phyloP scores from a whole-genome alignment of 2,113 vertebrate genomes.

The Nesogale talazaci region DNA sequence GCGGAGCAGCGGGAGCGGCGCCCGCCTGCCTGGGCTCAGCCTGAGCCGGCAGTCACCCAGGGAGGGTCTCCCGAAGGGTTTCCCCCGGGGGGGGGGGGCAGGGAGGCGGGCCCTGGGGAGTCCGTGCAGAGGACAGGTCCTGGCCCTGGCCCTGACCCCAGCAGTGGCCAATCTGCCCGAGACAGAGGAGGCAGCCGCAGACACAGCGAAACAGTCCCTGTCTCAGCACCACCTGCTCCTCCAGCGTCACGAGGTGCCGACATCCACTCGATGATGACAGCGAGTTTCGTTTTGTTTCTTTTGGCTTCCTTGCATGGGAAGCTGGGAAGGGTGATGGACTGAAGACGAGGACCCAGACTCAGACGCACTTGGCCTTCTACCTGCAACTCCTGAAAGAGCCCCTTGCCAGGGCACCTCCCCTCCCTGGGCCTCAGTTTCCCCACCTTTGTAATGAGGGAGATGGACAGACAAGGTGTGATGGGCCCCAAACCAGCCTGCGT shows the following conservation, averaged over 20 bases:
- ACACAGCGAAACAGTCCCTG: no score
- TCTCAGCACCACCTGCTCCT: no score
- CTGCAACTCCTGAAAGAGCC: rapidly evolving
- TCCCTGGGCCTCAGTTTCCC: background rate
- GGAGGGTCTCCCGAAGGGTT: background rate
- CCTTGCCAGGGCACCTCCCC: background rate
- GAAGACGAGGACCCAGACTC: no score
- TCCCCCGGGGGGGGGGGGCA: background rate
- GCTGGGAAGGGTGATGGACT: rapidly evolving
- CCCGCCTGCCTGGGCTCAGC: background rate
- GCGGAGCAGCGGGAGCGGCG: background rate
- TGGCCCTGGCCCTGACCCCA: background rate
- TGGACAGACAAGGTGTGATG: background rate
- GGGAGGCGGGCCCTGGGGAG: background rate
- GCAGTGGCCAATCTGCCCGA: rapidly evolving
- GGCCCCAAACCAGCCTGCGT: background rate
- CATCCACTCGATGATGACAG: no score
- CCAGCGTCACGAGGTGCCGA: no score
- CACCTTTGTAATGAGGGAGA: background rate
- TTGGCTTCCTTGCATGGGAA: rapidly evolving
- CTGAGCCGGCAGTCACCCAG: background rate
- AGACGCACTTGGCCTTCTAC: rapidly evolving
- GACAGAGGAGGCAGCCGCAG: no score
- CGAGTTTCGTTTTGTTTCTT: no score
- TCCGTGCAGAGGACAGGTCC: background rate